Evolutionary conservation across 2,888 invertebrate species (phyloP).

Genomic region (Dyspetes luteomarginatus): DNA sequence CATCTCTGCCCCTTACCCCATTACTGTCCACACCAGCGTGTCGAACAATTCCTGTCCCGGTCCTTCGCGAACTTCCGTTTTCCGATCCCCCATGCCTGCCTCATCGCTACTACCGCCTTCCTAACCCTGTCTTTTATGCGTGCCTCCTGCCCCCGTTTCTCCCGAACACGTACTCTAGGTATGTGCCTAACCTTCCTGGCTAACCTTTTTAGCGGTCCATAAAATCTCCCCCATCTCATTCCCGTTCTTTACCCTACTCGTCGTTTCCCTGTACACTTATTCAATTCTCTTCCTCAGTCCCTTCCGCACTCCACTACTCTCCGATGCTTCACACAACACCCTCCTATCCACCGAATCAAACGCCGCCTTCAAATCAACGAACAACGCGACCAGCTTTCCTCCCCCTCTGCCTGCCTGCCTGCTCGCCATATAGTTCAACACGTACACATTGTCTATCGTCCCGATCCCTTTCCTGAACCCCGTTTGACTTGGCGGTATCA

Average conservation of each 20-base stretch:
- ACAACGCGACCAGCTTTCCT: background rate
- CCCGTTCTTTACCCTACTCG: slow-evolving; percentile 5
- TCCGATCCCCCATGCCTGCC: background rate
- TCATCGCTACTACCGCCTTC: background rate
- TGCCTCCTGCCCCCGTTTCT: background rate
- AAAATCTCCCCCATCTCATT: slow-evolving; percentile 39
- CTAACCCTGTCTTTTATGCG: background rate
- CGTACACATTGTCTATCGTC: slow-evolving; percentile 5
- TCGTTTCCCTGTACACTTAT: background rate
- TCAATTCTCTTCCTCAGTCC: slow-evolving; percentile 6
- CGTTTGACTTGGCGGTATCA: slow-evolving; percentile 4
- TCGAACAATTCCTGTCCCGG: background rate
- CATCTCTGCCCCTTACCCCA: no score
- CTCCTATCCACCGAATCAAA: slow-evolving; percentile 34
- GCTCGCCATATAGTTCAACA: background rate
- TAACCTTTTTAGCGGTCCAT: slow-evolving; percentile 50
- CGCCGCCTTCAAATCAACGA: slow-evolving; percentile 11
- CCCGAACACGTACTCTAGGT: background rate
- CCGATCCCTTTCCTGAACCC: background rate
- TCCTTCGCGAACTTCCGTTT: background rate
- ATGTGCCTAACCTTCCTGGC: slow-evolving; percentile 36
- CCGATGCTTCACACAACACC: background rate
- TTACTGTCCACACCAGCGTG: no score
- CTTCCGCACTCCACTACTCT: background rate
- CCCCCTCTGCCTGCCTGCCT: background rate